Evolutionary conservation across 2,113 vertebrate genomes (phyloP).

Genomic region (Regulus satrapa): DNA sequence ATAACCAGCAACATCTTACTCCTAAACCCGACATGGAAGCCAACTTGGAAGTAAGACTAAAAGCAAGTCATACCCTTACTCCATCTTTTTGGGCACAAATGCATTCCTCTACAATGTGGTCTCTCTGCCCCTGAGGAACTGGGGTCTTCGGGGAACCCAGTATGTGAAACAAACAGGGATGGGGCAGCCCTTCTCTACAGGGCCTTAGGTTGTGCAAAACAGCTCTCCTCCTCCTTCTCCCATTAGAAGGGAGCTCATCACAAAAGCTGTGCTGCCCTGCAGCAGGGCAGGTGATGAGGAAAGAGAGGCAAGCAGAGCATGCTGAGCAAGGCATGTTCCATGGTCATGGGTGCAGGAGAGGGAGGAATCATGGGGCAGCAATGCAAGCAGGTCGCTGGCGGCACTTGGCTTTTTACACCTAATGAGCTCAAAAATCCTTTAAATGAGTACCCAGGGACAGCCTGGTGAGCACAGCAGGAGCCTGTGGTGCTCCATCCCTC

Average conservation of each 20-base stretch:
- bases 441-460: background rate
- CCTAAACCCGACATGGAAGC: background rate
- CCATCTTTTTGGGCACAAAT: background rate
- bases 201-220: accelerated
- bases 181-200: background rate
- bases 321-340: accelerated
- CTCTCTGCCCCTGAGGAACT: background rate
- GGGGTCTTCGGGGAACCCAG: background rate
- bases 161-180: background rate
- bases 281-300: background rate
- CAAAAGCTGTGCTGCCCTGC: accelerated
- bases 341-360: background rate
- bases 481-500: background rate
- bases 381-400: background rate
- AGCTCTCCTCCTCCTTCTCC: background rate
- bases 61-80: background rate
- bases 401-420: background rate
- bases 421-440: background rate
- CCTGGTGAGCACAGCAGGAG: background rate
- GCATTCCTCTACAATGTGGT: background rate
- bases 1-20: background rate
- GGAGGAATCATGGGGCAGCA: background rate
- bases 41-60: background rate
- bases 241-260: background rate
- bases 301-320: background rate